Conservation (phyloP, 2,888 invertebrate species). For the Leptinotarsa peninsularis region DNA sequence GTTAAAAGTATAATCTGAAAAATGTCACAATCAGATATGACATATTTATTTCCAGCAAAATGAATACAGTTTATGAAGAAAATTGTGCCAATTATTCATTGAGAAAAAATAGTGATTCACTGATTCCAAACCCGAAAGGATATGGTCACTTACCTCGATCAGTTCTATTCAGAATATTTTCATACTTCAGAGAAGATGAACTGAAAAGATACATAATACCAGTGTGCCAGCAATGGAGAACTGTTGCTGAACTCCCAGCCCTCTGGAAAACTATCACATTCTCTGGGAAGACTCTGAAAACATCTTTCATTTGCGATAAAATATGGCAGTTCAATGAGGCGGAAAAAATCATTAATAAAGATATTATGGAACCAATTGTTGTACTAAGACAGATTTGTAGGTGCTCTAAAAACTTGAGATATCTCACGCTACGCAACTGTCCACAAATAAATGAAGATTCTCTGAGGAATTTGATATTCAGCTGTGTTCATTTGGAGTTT, state of each 20-base stretch:
- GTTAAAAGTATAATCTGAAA: not conserved
- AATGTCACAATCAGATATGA: not conserved
- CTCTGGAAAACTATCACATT: slow-evolving; percentile 42
- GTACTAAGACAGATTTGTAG: slow-evolving; percentile 43
- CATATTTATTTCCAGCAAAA: not conserved
- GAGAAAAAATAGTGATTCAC: not conserved
- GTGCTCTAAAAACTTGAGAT: slow-evolving; percentile 29
- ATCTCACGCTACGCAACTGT: slow-evolving; percentile 38
- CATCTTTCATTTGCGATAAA: slow-evolving; percentile 37
- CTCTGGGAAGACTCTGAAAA: slow-evolving; percentile 29
- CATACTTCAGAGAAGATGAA: slow-evolving; percentile 40
- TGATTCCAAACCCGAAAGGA: slow-evolving; percentile 10
- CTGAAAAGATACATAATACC: slow-evolving; percentile 37
- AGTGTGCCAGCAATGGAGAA: slow-evolving; percentile 44
- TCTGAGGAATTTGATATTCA: slow-evolving; percentile 36
- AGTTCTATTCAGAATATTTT: slow-evolving; percentile 38
- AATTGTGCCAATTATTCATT: not conserved
- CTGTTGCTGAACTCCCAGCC: slow-evolving; percentile 35
- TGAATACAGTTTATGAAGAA: not conserved
- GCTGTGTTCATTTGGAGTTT: slow-evolving; percentile 34
- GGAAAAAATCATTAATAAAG: slow-evolving; percentile 31
- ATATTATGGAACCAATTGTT: slow-evolving; percentile 27
- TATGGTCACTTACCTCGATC: slow-evolving; percentile 34
- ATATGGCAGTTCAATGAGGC: slow-evolving; percentile 38
- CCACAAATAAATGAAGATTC: slow-evolving; percentile 39